Base-by-base conservation (phyloP, 2,113 vertebrate species). In the Nannobrachium achirus region DNA sequence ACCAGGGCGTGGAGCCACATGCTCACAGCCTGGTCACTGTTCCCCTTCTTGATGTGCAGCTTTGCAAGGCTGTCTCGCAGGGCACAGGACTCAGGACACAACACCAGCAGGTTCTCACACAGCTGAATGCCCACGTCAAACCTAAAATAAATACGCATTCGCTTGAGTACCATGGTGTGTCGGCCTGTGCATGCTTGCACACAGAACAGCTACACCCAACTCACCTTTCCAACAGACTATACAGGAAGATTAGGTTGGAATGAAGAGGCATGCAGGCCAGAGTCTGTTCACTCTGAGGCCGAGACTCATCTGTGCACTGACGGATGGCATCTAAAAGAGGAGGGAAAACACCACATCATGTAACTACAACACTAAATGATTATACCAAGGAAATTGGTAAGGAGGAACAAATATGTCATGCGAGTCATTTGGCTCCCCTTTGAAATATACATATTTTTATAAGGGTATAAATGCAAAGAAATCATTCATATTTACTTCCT, bases 251-350 rank as follows among this genome's bases (percentile, higher is more conserved):
- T 82, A 94, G 93, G 87, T 98, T 98, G 66, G 86, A 92, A 76
- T 99, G 94, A 4, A 99, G 94, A 42, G 96, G 94, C 75, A 98
- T 91, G 75, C 95, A 95, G 63, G 92, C 63, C 65, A 88, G 89
- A 51, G 87, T 84, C 87, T 87, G 92, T 81, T 93, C 93, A 1
- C 89, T 84, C 62, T 56, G 66, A 10, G 91, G 80, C 46, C 91
- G 49, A 7, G 59, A 86, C 71, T 95, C 92, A 20, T 96, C 93
- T 6, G 92, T 89, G 83, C 98, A 99, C 55, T 88, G 91, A 71
- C 63, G 75, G 40, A 98, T 77, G 0, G 93, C 97, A 76, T 98
- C 97, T 98, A 81, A 33, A 5, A 60, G 4, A 33, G 45, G 8
- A 19, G 5, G 57, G 1, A 49, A 46, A 52, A 20, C n/a, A 39